These are phyloP conservation scores for Choloepus hoffmanni DNA, from an alignment of 2,113 vertebrate genomes.

Conservation along the genomic window DNA sequence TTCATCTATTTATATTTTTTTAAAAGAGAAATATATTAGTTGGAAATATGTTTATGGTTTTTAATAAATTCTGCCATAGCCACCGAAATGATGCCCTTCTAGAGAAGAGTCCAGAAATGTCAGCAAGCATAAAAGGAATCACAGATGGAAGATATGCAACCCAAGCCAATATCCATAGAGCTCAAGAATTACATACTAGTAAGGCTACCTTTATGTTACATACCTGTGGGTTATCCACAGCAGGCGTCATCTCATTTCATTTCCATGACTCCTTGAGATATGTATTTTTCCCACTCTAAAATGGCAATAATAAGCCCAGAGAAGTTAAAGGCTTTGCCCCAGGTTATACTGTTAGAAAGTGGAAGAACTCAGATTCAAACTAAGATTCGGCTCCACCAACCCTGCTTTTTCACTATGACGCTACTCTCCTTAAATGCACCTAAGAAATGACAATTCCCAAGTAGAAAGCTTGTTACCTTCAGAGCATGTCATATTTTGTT, in stretches of 20 bases:
- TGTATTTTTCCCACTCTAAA: background rate
- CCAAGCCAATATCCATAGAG: background rate
- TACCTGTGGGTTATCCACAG: background rate
- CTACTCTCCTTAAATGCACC: conserved; percentile 1
- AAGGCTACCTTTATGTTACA: background rate
- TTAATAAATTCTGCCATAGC: background rate
- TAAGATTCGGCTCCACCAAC: background rate
- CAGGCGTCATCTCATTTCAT: conserved; percentile 35
- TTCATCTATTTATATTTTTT: background rate
- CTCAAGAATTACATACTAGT: background rate
- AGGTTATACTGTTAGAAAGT: background rate
- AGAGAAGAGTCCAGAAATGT: conserved; percentile 1
- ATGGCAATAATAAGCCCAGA: background rate
- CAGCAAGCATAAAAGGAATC: background rate
- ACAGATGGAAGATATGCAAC: background rate
- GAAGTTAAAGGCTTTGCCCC: background rate
- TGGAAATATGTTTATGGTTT: conserved; percentile 8
- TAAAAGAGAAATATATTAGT: conserved; percentile 18
- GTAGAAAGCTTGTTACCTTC: background rate
- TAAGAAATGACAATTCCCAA: background rate
- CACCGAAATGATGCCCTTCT: conserved; percentile 4
- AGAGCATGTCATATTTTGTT: background rate
- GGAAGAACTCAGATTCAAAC: conserved; percentile 21
- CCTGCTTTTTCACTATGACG: background rate
- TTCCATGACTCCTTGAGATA: background rate